Evolutionary conservation across 2,888 invertebrate species (phyloP), one percentile per base, ranked within the genome.

Genomic region (Lasioglossum oenotherae): DNA sequence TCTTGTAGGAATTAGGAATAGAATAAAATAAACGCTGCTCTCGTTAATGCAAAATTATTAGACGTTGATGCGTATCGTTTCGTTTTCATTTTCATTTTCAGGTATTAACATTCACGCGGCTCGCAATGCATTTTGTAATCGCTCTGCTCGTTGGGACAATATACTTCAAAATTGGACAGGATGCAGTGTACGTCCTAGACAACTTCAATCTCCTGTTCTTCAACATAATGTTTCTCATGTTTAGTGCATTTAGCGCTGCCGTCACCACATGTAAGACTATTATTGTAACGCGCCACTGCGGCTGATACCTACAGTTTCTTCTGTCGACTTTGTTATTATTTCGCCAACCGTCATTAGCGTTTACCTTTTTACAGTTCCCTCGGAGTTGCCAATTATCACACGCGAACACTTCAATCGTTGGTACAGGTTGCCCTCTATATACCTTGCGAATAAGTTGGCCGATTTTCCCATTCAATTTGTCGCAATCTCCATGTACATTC

Each of bases 141-240:
- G 99, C 98, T 0, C 91, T 98, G 8, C 96, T 98, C 85, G 97
- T 99, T 86, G 99, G 99, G 1, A 95, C 96, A 23, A 96, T 99
- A 41, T 99, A 98, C 95, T 98, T 96, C 94, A 97, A 97, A 92
- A 98, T 98, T 91, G 99, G 99, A n/a, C 96, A 97, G 87, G 98
- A 99, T 92, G 99, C 98, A 0, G 96, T 96, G 79, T 97, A 98
- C 94, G 97, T 97, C 31, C 96, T 97, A 88, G 97, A 98, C 94
- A 99, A 98, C 94, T 98, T 98, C 93, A 98, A 98, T 93, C 98
- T 98, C 93, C 96, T 99, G 49, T 99, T 98, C 96, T 99, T 98
- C 95, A 97, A 98, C 86, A 97, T 98, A 78, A 97, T 99, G 97
- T 99, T 99, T 95, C 96, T 99, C 78, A 98, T 99, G 98, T 98